Conservation (phyloP, 2,888 invertebrate species). For the Phengaris alcon region DNA sequence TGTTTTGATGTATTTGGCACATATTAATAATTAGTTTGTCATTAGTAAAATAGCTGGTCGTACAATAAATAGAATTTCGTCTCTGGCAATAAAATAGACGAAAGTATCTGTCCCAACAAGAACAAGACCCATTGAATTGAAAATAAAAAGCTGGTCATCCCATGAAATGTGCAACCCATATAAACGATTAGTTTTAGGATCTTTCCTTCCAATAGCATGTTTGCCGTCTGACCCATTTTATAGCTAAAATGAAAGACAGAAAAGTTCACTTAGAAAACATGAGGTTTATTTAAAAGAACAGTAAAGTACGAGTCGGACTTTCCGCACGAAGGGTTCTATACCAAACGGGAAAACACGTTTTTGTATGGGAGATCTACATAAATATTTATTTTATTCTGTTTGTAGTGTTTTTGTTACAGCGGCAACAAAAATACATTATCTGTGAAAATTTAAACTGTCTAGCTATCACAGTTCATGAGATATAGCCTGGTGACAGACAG, state of each 20-base stretch:
- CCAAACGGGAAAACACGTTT: no score
- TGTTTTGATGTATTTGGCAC: neutral
- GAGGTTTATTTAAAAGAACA: no score
- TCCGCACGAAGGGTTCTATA: no score
- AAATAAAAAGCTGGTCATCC: neutral
- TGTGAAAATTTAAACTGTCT: no score
- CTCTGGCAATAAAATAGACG: constrained; percentile 2
- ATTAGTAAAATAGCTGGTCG: neutral
- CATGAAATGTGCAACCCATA: neutral
- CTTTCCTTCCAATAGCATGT: neutral
- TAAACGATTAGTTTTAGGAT: neutral
- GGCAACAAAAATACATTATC: no score
- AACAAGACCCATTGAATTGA: neutral
- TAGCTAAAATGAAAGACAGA: neutral
- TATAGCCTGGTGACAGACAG: no score
- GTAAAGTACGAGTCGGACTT: no score
- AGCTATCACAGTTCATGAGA: no score
- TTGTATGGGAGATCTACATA: no score
- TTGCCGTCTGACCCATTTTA: neutral
- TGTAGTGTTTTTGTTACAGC: no score
- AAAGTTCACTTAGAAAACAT: neutral
- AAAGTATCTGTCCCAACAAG: neutral
- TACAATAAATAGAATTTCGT: constrained; percentile 1
- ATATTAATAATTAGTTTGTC: neutral
- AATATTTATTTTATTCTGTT: no score